A percentile compares a stretch with the other conserved stretches of the same genome.
Evolutionary conservation across 2,888 invertebrate genomes (phyloP).

Genomic region (Agrilus biguttatus): DNA sequence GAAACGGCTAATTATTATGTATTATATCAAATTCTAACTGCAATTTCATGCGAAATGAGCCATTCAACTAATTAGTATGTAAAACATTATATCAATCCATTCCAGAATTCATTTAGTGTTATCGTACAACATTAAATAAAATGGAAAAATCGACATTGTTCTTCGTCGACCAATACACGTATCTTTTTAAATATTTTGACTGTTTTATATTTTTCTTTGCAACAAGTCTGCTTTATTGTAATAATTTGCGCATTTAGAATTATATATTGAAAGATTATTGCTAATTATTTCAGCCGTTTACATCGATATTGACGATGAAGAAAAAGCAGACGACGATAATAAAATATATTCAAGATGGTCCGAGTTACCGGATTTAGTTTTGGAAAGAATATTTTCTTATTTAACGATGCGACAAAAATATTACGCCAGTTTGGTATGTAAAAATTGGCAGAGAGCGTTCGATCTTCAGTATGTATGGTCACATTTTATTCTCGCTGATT

Average conservation of each 20-base stretch:
- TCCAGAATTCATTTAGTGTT: too few species aligned
- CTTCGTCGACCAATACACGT: neutral
- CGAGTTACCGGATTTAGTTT: slow-evolving; percentile 52
- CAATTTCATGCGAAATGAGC: too few species aligned
- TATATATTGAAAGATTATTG: too few species aligned
- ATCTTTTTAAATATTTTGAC: neutral
- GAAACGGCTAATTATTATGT: too few species aligned
- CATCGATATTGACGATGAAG: slow-evolving; percentile 22
- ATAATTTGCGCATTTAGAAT: too few species aligned
- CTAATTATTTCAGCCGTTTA: slow-evolving; percentile 17
- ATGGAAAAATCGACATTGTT: neutral
- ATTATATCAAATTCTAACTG: too few species aligned
- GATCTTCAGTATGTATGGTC: slow-evolving; percentile 63
- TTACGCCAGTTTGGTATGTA: slow-evolving; percentile 56
- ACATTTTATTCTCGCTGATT: slow-evolving; percentile 55
- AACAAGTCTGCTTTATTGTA: too few species aligned
- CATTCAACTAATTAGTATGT: too few species aligned
- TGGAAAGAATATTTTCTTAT: slow-evolving; percentile 58
- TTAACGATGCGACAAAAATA: slow-evolving; percentile 55
- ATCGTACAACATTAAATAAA: too few species aligned
- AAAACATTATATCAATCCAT: too few species aligned
- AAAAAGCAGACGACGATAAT: slow-evolving; percentile 24
- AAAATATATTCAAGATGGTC: slow-evolving; percentile 46
- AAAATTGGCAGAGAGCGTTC: slow-evolving; percentile 53
- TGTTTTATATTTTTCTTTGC: neutral